Conservation (phyloP, 92 coral and sea anemone species). For the Bergia sp. region DNA sequence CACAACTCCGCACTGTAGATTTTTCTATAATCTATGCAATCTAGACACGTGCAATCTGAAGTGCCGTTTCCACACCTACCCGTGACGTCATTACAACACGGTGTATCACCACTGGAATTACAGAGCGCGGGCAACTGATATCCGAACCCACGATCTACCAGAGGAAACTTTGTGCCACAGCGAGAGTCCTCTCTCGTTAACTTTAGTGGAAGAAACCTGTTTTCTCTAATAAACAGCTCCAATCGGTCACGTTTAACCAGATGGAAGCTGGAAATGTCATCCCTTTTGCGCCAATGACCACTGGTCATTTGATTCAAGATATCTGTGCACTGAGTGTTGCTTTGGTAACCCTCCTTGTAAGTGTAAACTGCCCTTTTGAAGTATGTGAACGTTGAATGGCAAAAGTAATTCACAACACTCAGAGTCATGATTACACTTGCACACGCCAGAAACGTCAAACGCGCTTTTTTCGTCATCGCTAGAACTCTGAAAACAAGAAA, state of each 20-base stretch:
- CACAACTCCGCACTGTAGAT: constrained; percentile 62
- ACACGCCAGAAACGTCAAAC: no score
- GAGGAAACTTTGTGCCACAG: constrained; percentile 63
- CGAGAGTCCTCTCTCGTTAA: constrained; percentile 58
- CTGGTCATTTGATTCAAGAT: constrained; percentile 31
- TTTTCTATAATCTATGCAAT: constrained; percentile 67
- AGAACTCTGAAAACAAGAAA: no score
- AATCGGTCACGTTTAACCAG: constrained; percentile 16
- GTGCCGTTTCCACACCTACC: constrained; percentile 61
- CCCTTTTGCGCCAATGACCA: constrained; percentile 62
- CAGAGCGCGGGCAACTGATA: constrained; percentile 60
- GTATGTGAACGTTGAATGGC: no score
- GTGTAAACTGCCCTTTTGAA: no score
- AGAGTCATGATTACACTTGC: no score
- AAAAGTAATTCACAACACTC: no score
- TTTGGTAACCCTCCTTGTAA: no score
- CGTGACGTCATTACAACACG: constrained; percentile 66
- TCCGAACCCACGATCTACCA: constrained; percentile 60
- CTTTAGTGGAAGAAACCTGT: constrained; percentile 57
- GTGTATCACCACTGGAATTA: constrained; percentile 43
- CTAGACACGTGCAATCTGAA: constrained; percentile 58
- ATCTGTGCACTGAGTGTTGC: no score
- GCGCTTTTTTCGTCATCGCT: no score
- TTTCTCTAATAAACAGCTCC: constrained; percentile 55
- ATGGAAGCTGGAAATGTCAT: constrained; percentile 36